Conservation (phyloP, 2,797 vertebrate genomes). For the Anableps anableps region DNA sequence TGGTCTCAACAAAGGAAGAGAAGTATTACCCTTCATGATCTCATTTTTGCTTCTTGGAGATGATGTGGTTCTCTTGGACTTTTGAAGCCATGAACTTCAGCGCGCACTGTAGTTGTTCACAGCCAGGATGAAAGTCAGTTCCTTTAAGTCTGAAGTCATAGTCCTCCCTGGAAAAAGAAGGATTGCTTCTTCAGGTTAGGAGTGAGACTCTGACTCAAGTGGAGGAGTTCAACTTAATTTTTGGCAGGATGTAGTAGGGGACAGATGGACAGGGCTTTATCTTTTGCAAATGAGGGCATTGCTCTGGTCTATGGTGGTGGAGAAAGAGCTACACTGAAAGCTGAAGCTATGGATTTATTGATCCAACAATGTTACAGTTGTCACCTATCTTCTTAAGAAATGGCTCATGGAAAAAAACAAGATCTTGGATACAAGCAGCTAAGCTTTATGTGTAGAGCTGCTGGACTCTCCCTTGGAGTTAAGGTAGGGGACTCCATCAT, state of each 20-base stretch:
- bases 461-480: not conserved
- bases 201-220: not conserved
- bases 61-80: not conserved
- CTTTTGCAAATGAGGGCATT: not conserved
- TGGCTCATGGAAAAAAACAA: not conserved
- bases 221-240: not conserved
- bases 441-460: not conserved
- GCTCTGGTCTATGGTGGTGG: not conserved
- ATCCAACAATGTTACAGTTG: not conserved
- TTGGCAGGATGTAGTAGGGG: not conserved
- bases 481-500: not conserved
- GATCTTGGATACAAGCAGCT: not conserved
- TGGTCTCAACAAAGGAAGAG: not conserved
- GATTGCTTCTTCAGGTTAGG: not conserved
- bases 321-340: not conserved
- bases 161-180: not conserved
- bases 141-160: not conserved
- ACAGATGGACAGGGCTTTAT: not conserved
- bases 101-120: not conserved
- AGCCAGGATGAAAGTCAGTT: not conserved
- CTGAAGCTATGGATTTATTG: not conserved
- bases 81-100: not conserved
- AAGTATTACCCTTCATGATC: not conserved
- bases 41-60: not conserved
- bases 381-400: not conserved